phyloP scores from a whole-genome alignment of 2,888 invertebrate species.

The Perithous albicinctus region DNA sequence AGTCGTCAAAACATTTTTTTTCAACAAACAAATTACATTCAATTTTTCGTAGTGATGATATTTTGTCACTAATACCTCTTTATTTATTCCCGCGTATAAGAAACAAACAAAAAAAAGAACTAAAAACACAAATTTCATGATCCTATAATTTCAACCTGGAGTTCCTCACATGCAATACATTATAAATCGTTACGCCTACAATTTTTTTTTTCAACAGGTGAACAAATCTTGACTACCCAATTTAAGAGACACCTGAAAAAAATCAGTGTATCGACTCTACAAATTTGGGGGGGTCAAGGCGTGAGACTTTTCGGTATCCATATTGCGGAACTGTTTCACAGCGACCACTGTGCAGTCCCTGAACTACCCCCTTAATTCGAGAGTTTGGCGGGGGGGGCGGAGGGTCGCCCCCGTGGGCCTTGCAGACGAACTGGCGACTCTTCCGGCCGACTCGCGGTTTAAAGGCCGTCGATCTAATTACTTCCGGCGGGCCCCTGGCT shows the following conservation, averaged over 20 bases:
- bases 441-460: conserved; percentile 71
- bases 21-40: too few relatives aligned
- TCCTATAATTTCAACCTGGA: too few relatives aligned
- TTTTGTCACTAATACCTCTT: too few relatives aligned
- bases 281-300: not conserved
- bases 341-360: not conserved
- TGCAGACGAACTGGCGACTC: conserved; percentile 21
- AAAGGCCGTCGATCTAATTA: conserved; percentile 79
- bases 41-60: too few relatives aligned
- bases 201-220: conserved; percentile 8
- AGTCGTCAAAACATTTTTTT: too few relatives aligned
- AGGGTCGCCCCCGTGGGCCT: not conserved
- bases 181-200: not conserved
- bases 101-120: too few relatives aligned
- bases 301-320: conserved; percentile 9
- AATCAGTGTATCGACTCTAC: conserved; percentile 17
- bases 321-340: too few relatives aligned
- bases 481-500: conserved; percentile 73
- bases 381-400: too few relatives aligned
- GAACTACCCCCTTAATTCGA: conserved; percentile 13
- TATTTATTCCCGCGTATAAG: too few relatives aligned
- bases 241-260: not conserved
- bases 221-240: not conserved
- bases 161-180: too few relatives aligned
- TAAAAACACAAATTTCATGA: too few relatives aligned